Conservation (phyloP, 2,888 invertebrate genomes). For the Candidula unifasciata region DNA sequence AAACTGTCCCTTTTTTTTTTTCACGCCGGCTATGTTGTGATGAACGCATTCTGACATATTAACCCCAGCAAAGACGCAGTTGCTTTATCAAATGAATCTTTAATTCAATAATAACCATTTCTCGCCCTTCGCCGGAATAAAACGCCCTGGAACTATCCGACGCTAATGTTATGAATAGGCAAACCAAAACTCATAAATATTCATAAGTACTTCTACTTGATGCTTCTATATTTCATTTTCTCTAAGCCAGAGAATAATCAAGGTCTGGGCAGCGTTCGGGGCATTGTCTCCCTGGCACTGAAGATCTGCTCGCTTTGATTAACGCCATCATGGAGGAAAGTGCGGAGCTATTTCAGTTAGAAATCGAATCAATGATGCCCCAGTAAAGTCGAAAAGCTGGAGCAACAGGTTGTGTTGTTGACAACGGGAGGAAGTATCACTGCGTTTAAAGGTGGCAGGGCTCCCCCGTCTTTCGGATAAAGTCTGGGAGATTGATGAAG, state of each 20-base stretch:
- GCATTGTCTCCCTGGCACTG: neutral
- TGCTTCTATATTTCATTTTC: constrained; percentile 24
- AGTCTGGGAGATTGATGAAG: too few relatives aligned
- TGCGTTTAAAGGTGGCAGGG: too few relatives aligned
- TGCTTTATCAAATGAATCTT: constrained; percentile 11
- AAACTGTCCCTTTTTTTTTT: too few relatives aligned
- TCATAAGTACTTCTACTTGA: constrained; percentile 18
- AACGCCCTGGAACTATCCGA: neutral
- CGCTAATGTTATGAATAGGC: neutral
- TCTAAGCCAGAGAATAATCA: neutral
- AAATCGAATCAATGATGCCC: constrained; percentile 24
- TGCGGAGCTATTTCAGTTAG: constrained; percentile 12
- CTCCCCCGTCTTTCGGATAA: too few relatives aligned
- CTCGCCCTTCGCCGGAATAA: too few relatives aligned
- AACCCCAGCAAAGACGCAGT: neutral
- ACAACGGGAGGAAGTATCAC: neutral
- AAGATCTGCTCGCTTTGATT: constrained; percentile 10
- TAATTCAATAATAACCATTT: neutral
- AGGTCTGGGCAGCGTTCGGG: neutral
- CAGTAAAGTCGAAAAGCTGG: neutral
- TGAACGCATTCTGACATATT: neutral
- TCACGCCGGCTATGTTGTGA: neutral
- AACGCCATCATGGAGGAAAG: neutral
- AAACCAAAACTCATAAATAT: constrained; percentile 27
- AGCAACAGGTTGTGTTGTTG: constrained; percentile 28